Base-by-base conservation (phyloP, 2,797 vertebrate species). In the Chloroceryle inda region DNA sequence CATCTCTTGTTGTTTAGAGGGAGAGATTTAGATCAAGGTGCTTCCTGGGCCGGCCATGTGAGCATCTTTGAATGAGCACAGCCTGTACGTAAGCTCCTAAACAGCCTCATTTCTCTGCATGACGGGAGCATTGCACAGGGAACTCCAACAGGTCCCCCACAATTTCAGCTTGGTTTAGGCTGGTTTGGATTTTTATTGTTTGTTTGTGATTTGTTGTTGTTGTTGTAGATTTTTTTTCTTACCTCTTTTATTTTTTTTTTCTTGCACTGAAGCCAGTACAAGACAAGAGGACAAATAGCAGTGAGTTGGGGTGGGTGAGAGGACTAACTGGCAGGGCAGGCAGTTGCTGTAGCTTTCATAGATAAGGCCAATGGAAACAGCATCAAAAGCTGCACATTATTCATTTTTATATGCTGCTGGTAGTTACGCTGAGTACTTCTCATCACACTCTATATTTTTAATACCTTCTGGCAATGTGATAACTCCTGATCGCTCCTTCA, bases 341-440 rank as follows among this genome's bases (percentile, higher is more conserved):
- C 27, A 77, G 63, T 77, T 90, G 49, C 55, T 95, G 13, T 31
- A 77, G 14, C 71, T 94, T 95, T 96, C 81, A 61, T 40, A 93
- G 93, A 86, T 91, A 91, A 95, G 53, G 55, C 55, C 88, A 95
- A 90, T 26, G 73, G 82, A 93, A 96, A 81, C 61, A 73, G 9
- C 76, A 93, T 89, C 92, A 96, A 78, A 94, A 93, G 63, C 40
- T 91, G 76, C 47, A 80, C 18, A 52, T 88, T 89, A 91, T 79
- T 93, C 45, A 93, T 96, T 96, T 97, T 96, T 86, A 80, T 87
- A 74, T 58, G 66, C 50, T 94, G 37, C 55, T 73, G 78, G 86
- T 79, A 80, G 67, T 92, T 80, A 83, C 69, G 69, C 10, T 56
- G 85, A 95, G 59, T 38, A 80, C 45, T 93, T 73, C 92, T 92